phyloP scores from a whole-genome alignment of 1,140 invertebrate species.

The Mizuhopecten yessoensis region DNA sequence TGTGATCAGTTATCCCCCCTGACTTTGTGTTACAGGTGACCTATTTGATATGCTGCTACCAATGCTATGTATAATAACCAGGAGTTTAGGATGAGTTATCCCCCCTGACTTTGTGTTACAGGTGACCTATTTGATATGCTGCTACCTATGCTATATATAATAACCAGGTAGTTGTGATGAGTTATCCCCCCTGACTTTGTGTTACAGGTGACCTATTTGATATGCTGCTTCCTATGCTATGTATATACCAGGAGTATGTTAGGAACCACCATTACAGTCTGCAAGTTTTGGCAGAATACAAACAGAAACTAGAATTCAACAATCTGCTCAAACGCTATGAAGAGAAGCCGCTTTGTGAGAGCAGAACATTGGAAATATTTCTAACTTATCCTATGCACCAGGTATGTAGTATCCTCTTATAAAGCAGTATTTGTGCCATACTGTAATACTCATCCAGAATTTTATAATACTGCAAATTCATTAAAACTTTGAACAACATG shows the following conservation, averaged over 20 bases:
- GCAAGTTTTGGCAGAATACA: slow-evolving; percentile 96
- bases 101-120: slow-evolving; percentile 82
- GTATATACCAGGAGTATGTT: slow-evolving; percentile 97
- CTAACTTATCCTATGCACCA: slow-evolving; percentile 98
- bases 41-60: slow-evolving; percentile 96
- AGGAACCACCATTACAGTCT: slow-evolving; percentile 96
- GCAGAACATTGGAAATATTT: slow-evolving; percentile 93
- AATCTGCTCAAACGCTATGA: slow-evolving; percentile 92
- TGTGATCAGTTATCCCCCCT: not conserved
- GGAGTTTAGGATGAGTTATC: not conserved
- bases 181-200: slow-evolving; percentile 81
- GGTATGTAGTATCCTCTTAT: slow-evolving; percentile 85
- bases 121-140: slow-evolving; percentile 97
- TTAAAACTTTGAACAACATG: no score
- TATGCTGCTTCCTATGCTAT: slow-evolving; percentile 96
- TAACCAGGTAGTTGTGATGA: slow-evolving; percentile 90
- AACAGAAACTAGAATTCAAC: slow-evolving; percentile 92
- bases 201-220: slow-evolving; percentile 94
- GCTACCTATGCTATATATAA: slow-evolving; percentile 94
- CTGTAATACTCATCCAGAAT: no score
- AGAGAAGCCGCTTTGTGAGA: slow-evolving; percentile 93
- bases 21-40: slow-evolving; percentile 88
- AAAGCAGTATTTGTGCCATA: no score
- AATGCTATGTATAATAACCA: slow-evolving; percentile 89
- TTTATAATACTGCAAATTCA: no score